Percentiles rank a stretch among this genome's conserved stretches.
Evolutionary conservation across 2,888 invertebrate species (phyloP).

Genomic region (Dryadula phaetusa): DNA sequence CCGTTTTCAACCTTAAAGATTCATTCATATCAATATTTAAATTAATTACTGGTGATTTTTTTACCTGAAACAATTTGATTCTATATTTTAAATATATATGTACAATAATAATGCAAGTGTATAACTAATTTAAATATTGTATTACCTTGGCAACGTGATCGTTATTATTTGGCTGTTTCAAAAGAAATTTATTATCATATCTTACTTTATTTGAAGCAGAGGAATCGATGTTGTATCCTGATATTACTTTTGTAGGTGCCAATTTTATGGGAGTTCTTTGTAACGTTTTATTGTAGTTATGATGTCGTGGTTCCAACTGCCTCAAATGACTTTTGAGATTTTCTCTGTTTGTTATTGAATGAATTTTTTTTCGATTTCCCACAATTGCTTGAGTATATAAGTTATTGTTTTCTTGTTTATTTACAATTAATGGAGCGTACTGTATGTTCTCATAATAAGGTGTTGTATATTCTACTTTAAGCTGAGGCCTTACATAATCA

Average conservation of each 20-base stretch:
- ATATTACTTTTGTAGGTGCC: not conserved
- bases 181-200: not conserved
- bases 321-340: conserved; percentile 9
- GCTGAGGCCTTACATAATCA: conserved; percentile 10
- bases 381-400: conserved; percentile 9
- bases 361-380: not conserved
- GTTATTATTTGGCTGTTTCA: not conserved
- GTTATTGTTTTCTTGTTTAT: conserved; percentile 19
- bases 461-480: not conserved
- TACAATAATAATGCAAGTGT: not conserved
- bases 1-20: not conserved
- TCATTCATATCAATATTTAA: conserved; percentile 14
- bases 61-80: not conserved
- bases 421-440: conserved; percentile 38
- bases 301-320: conserved; percentile 28
- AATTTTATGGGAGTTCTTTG: not conserved
- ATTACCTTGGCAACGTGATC: not conserved
- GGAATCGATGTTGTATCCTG: conserved; percentile 30
- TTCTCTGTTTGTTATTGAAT: conserved; percentile 11
- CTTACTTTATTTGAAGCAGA: not conserved
- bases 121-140: not conserved
- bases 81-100: not conserved
- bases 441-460: conserved; percentile 34
- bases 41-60: conserved; percentile 9
- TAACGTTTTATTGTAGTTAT: not conserved